These are phyloP conservation scores for Imbricaverruca yamaguchii DNA, from an alignment of 2,888 invertebrate genomes.

Conservation along the genomic window DNA sequence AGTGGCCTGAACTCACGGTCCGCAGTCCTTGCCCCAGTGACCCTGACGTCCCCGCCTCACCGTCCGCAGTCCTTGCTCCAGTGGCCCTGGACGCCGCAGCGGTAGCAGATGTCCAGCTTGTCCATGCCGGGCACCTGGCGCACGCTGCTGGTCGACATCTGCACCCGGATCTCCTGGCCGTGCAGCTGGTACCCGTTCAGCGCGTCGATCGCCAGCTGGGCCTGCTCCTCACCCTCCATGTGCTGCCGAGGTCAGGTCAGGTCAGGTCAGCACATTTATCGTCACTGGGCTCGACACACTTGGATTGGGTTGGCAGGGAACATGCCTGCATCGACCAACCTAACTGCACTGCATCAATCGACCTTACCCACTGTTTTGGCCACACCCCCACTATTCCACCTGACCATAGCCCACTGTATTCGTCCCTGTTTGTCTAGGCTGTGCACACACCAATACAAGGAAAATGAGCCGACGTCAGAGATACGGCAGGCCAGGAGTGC, in stretches of 20 bases:
- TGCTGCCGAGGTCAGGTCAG: conserved; percentile 52
- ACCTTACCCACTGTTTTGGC: no score
- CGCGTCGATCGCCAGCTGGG: conserved; percentile 83
- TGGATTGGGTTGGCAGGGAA: no score
- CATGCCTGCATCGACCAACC: no score
- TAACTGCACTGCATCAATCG: no score
- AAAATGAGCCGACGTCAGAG: no score
- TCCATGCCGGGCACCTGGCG: conserved; percentile 94
- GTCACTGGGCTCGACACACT: conserved; percentile 68
- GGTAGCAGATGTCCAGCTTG: conserved; percentile 91
- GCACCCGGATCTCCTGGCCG: conserved; percentile 88
- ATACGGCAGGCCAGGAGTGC: no score
- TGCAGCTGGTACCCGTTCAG: conserved; percentile 85
- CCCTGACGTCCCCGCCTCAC: conserved; percentile 43
- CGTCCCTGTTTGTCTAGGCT: no score
- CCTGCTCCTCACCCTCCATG: conserved; percentile 82
- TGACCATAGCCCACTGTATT: no score
- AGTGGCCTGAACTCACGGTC: no score
- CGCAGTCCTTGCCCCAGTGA: no score
- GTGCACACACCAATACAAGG: no score
- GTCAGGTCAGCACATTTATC: conserved; percentile 85
- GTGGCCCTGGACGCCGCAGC: conserved; percentile 85
- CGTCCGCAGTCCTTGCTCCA: conserved; percentile 87
- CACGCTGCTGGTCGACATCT: conserved; percentile 86
- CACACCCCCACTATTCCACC: no score